These are phyloP conservation scores for Conus canariensis DNA, from an alignment of 2,888 invertebrate genomes.

Conservation along the genomic window DNA sequence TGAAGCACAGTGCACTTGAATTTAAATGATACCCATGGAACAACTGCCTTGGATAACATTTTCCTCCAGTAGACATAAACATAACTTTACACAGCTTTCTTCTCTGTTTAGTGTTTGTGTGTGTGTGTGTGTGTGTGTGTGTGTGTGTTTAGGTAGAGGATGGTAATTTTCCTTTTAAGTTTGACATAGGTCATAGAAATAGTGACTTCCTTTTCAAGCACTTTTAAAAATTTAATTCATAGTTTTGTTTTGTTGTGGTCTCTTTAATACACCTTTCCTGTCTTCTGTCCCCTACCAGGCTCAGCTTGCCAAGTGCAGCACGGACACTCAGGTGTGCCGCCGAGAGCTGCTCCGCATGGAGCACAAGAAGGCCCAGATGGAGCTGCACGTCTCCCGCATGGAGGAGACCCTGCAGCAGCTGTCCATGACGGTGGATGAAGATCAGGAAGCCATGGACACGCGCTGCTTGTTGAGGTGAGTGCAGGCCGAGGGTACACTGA, in stretches of 20 bases:
- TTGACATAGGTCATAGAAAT: background rate
- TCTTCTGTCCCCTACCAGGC: background rate
- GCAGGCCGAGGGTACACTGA: background rate
- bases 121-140: too few relatives aligned
- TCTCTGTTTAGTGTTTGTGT: too few relatives aligned
- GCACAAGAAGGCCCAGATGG: background rate
- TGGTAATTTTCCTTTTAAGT: too few relatives aligned
- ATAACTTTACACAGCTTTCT: too few relatives aligned
- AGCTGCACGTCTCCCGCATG: background rate
- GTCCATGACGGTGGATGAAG: background rate
- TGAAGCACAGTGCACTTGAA: too few relatives aligned
- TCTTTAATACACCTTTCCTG: too few relatives aligned
- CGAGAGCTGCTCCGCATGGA: background rate
- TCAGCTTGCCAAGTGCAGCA: background rate
- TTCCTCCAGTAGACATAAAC: too few relatives aligned
- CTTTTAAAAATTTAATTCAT: background rate
- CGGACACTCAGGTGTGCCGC: background rate
- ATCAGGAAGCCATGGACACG: conserved; percentile 24
- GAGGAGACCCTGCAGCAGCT: conserved; percentile 16
- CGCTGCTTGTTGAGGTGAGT: conserved; percentile 8
- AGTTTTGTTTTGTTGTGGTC: background rate
- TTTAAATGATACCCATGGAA: too few relatives aligned
- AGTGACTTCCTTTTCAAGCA: background rate
- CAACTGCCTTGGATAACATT: too few relatives aligned
- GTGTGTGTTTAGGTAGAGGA: too few relatives aligned